Evolutionary conservation across 1,140 invertebrate genomes (phyloP), one percentile per base, ranked within the genome.

Genomic region (Solenopsis fugax): DNA sequence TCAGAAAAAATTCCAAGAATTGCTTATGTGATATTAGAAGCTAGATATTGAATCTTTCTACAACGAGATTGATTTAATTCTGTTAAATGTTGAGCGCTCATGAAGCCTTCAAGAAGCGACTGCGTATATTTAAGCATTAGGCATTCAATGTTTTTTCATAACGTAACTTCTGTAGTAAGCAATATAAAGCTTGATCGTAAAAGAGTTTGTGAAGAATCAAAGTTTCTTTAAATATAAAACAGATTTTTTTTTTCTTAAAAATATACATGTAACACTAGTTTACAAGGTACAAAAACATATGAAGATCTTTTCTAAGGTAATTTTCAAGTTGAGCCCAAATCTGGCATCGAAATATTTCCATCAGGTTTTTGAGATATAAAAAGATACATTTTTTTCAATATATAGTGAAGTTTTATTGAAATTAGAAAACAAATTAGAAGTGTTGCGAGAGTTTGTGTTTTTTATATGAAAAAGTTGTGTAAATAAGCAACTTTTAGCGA

Each of bases 101-200:
- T 82, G 18, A 60, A 54, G 16, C 48, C 13, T 78, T 24, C 34
- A 37, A 12, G 34, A 75, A 50, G 54, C 37, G 58, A 21, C 60
- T 34, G 7, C 10, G 2, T 29, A 21, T 37, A 69, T 54, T 37
- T 21, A n/a, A 60, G 29, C 56, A 77, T 89, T 91, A 89, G 78
- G 88, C 88, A 89, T 92, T 92, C 87, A 65, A 88, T 88, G 72
- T 80, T 88, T 87, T 86, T 87, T 56, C 24, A 56, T 12, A 69
- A 37, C 2, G 34, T 56, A 10, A 75, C 10, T 56, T 21, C 2
- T 21, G 2, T 75, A 48, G 13, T 21, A 34, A 34, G 18, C 16
- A 29, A 7, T 3, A n/a, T 34, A 54, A 54, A 16, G 13, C 5
- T 4, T 13, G 18, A n/a, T n/a, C 9, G 52, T 56, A 58, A 58